Evolutionary conservation across 2,888 invertebrate species (phyloP).

Genomic region (Selenia dentaria): DNA sequence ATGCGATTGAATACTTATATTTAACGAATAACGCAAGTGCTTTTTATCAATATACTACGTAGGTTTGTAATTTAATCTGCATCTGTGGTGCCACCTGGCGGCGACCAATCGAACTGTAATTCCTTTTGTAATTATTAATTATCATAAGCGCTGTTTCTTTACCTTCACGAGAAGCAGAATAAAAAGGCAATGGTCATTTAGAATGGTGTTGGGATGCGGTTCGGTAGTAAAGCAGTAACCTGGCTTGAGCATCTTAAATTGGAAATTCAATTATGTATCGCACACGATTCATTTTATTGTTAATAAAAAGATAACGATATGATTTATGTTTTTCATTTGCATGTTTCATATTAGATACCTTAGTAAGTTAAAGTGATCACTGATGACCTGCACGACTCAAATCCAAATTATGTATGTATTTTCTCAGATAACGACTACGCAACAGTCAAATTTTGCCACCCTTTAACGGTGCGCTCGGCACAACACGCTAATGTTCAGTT

Average conservation of each 20-base stretch:
- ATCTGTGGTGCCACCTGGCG: constrained; percentile 18
- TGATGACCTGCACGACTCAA: too few species aligned
- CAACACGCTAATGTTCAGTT: too few species aligned
- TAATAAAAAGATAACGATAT: constrained; percentile 81
- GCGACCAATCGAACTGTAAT: constrained; percentile 47
- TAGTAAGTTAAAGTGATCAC: too few species aligned
- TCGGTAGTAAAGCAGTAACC: constrained; percentile 56
- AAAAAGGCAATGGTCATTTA: constrained; percentile 32
- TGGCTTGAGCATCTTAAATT: constrained; percentile 74
- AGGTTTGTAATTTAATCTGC: constrained; percentile 40
- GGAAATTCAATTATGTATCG: constrained; percentile 78
- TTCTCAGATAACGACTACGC: too few species aligned
- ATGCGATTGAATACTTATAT: constrained; percentile 64
- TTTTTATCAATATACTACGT: constrained; percentile 68
- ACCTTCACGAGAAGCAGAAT: constrained; percentile 47
- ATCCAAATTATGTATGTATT: too few species aligned
- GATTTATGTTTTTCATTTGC: constrained; percentile 47
- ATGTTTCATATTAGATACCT: too few species aligned
- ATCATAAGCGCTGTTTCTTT: constrained; percentile 53
- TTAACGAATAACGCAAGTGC: constrained; percentile 70
- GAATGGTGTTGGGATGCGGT: constrained; percentile 47
- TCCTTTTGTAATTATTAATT: constrained; percentile 56
- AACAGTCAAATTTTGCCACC: too few species aligned
- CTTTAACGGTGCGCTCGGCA: too few species aligned
- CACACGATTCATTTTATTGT: constrained; percentile 83